Evolutionary conservation across 2,888 invertebrate genomes (phyloP), one percentile per base, ranked within the genome.

Genomic region (Leptopilina myrica): DNA sequence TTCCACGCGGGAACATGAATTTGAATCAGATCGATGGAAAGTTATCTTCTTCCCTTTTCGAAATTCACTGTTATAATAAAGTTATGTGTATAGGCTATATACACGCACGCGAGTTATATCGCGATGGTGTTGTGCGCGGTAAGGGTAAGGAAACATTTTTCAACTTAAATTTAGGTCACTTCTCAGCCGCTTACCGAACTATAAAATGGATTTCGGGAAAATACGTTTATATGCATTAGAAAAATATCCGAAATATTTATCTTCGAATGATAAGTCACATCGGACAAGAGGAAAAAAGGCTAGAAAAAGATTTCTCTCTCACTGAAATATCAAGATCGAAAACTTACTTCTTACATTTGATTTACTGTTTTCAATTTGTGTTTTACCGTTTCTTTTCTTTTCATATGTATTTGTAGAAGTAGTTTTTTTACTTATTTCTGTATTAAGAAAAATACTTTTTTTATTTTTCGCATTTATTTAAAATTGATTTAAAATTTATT

Each of bases 11-110:
- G 76, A 80, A 64, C 64, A 69, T 75, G 84, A 87, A 86, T 87
- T 86, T 83, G 82, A 85, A 84, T 85, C 80, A 82, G 81, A 79
- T 84, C 84, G 82, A 84, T 79, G 78, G 81, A 80, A 83, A 83
- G 86, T 85, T 87, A 87, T 87, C 85, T 86, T 83, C 83, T 49
- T 80, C 80, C 81, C 64, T 80, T 33, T 77, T 78, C 79, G 79
- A 82, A 80, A 81, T 82, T 80, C 80, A 73, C n/a, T 59, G 14
- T 59, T 53, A 76, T 76, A 79, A 79, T 76, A 79, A 79, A 79
- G 79, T 79, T 79, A 79, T 79, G 33, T 33, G 33, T 33, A 33
- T 33, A 33, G 33, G 33, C 33, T 33, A 33, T 20, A 20, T 33
- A 33, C 33, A 33, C 33, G 33, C 33, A 33, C 53, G 43, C 59